Evolutionary conservation across 2,797 vertebrate species (phyloP), one percentile per base, ranked within the genome.

Genomic region (Phataginus tricuspis): DNA sequence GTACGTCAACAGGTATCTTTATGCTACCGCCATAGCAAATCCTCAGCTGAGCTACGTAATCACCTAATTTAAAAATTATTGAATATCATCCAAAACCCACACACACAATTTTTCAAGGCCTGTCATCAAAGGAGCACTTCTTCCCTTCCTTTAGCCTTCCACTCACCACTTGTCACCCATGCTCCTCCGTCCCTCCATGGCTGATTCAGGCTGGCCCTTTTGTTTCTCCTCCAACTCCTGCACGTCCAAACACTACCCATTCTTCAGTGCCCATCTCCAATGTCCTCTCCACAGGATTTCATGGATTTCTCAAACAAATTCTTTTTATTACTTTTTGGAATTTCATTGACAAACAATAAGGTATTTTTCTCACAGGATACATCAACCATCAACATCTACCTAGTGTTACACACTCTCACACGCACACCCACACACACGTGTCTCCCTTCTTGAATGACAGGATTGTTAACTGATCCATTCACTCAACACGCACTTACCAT

Each of bases 21-120:
- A 29, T 11, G 29, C 27, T 23, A 18, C 64, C 34, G 6, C 37
- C 34, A n/a, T 55, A 12, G 31, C 31, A 79, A 91, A 53, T 29
- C 8, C 3, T 86, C 69, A 59, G 39, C 45, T 53, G 29, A 45
- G 14, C 25, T 27, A 34, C 23, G 84, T 13, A 3, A 51, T 37
- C 68, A 90, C 77, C 53, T 68, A 59, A 45, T 72, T 66, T 68
- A 39, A 59, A 93, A 93, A 27, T 42, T 2, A 88, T 49, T 77
- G 13, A 66, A 37, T 51, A 77, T 86, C 39, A 66, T 49, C 31
- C 71, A 75, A 84, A 69, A 74, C 23, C 31, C 2, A 2, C 23
- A 57, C 11, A 53, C 51, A 74, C 2, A 2, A 25, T 27, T 42
- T 57, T 45, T 39, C 19, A 23, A 1, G 63, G 80, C 8, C 8